Evolutionary conservation across 1,140 invertebrate species (phyloP).

Genomic region (Pararge aegeria): DNA sequence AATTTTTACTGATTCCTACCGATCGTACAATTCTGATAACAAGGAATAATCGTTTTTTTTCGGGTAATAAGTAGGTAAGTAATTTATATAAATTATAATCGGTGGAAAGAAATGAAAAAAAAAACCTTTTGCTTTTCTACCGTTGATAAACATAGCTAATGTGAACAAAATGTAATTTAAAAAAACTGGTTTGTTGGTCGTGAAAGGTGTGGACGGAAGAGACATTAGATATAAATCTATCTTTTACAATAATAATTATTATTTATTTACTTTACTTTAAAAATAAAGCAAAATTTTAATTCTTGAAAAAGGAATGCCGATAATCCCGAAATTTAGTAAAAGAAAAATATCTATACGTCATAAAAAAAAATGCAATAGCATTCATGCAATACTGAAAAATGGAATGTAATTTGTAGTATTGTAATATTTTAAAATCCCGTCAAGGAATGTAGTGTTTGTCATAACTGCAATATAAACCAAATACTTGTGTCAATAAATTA

Average conservation of each 20-base stretch:
- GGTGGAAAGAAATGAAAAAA: no score
- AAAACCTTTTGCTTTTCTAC: no score
- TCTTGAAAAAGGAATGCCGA: neutral
- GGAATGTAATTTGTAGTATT: conserved; percentile 40
- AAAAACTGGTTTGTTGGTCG: neutral
- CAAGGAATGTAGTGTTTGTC: conserved; percentile 21
- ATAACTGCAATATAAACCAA: conserved; percentile 2
- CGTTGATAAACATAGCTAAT: no score
- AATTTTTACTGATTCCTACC: no score
- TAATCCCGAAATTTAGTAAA: neutral
- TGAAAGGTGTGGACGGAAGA: conserved; percentile 33
- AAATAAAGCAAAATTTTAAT: no score
- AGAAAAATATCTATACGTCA: neutral
- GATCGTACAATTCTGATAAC: no score
- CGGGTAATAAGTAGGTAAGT: neutral
- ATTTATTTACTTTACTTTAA: neutral
- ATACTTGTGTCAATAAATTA: conserved; percentile 9
- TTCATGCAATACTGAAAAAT: conserved; percentile 46
- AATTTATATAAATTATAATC: neutral
- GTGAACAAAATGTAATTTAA: no score
- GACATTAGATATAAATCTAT: neutral
- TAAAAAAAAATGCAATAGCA: conserved; percentile 23
- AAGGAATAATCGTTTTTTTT: no score
- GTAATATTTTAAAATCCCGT: conserved; percentile 14
- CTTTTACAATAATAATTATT: neutral